A percentile compares a stretch with the other conserved stretches of the same genome.
Evolutionary conservation across 2,888 invertebrate genomes (phyloP).

Genomic region (Hirtodrosophila cameraria): DNA sequence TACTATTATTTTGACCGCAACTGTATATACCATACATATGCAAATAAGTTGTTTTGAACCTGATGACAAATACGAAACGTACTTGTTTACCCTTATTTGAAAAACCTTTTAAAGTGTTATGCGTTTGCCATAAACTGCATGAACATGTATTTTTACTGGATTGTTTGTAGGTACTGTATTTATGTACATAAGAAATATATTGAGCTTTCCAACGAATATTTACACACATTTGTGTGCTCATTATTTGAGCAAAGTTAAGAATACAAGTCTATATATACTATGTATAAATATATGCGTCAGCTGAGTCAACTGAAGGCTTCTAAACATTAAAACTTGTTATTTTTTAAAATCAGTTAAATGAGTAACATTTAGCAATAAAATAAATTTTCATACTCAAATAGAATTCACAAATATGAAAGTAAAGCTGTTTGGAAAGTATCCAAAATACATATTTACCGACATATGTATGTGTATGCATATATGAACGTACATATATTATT

Average conservation of each 20-base stretch:
- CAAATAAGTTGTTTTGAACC: conserved; percentile 20
- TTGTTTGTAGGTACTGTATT: conserved; percentile 4
- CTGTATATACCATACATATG: conserved; percentile 10
- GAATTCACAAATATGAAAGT: conserved; percentile 48
- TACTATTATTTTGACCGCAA: no score
- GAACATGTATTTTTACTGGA: neutral
- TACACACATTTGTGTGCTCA: conserved; percentile 3
- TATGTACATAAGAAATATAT: neutral
- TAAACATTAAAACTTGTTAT: neutral
- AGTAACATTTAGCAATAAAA: neutral
- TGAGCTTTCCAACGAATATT: conserved; percentile 6
- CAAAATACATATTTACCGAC: conserved; percentile 56
- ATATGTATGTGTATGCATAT: conserved; percentile 4
- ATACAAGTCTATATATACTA: conserved; percentile 24
- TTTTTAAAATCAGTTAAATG: no score
- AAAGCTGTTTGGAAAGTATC: conserved; percentile 69
- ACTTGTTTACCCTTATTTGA: conserved; percentile 2
- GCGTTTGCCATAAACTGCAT: conserved; percentile 4
- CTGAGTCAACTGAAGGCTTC: conserved; percentile 5
- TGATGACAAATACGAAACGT: conserved; percentile 16
- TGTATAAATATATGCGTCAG: conserved; percentile 15
- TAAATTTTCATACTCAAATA: conserved; percentile 1
- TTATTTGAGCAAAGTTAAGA: conserved; percentile 43
- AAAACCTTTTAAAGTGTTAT: conserved; percentile 6
- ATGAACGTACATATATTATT: conserved; percentile 29